Evolutionary conservation across 2,888 invertebrate genomes (phyloP), one percentile per base, ranked within the genome.

Genomic region (Drosophila anomalipes): DNA sequence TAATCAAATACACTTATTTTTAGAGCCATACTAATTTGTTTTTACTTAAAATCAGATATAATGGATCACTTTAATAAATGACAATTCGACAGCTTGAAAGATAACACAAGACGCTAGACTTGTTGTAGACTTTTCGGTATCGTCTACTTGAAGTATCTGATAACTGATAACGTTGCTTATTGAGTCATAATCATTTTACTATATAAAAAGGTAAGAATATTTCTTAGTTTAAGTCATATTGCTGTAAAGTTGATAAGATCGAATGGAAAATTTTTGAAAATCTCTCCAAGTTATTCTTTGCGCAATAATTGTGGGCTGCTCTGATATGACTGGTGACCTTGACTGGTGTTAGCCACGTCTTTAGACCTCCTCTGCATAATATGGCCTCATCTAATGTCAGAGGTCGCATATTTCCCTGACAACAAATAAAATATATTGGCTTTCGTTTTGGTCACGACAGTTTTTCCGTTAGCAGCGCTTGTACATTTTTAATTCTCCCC

Each of bases 341-440:
- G 30, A 14, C 19, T 5, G 39, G 19, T 33, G 19, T 19, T 7
- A 30, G 6, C 14, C 14, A 47, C 33, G 10, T 30, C 2, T 22
- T 35, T 56, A 35, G 39, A 19, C 39, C 41, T 32, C 12, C 51
- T 22, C 49, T 41, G 47, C 32, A 49, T 39, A 19, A 10, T 32
- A 19, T 22, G 59, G 44, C 28, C 52, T 53, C 47, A 52, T 58
- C 32, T 69, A 76, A 80, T 69, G 83, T 61, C 68, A 62, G 47
- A 77, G 77, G 69, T 81, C 82, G 62, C 1, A 14, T 19, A 74
- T 62, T 70, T 62, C n/a, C 49, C 9, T 37, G 51, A 35, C 51
- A 33, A 51, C 32, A 26, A 19, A 37, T 39, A 12, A 33, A 26
- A 28, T 14, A 35, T 14, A 35, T 9, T 62, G 41, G 4, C 0